phyloP scores from a whole-genome alignment of 2,888 invertebrate genomes.

The Thumatha senex region DNA sequence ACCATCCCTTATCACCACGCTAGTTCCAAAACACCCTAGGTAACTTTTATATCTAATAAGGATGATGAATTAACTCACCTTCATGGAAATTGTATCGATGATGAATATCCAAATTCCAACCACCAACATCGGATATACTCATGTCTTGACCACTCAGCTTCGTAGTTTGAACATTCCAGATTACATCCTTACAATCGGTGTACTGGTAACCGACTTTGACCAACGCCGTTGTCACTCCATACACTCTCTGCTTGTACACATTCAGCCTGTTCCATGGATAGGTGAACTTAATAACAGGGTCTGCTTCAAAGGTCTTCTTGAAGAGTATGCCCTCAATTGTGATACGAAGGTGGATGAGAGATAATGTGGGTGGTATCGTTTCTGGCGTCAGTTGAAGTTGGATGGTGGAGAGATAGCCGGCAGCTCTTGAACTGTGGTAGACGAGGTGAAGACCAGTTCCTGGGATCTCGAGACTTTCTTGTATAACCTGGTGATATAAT shows the following conservation, averaged over 20 bases:
- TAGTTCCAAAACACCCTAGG: too few relatives aligned
- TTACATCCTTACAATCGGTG: slow-evolving; percentile 94
- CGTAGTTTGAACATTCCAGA: slow-evolving; percentile 98
- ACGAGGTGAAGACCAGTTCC: slow-evolving; percentile 97
- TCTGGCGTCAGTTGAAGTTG: slow-evolving; percentile 95
- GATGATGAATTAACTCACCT: slow-evolving; percentile 85
- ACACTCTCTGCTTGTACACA: slow-evolving; percentile 97
- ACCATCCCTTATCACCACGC: too few relatives aligned
- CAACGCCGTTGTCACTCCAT: slow-evolving; percentile 97
- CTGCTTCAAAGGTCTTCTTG: slow-evolving; percentile 97
- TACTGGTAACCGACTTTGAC: slow-evolving; percentile 99
- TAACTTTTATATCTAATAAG: too few relatives aligned
- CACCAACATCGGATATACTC: slow-evolving; percentile 98
- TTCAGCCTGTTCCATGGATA: slow-evolving; percentile 99
- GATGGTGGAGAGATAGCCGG: slow-evolving; percentile 96
- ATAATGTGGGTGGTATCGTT: slow-evolving; percentile 89
- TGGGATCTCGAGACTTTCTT: slow-evolving; percentile 96
- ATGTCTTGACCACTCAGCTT: slow-evolving; percentile 98
- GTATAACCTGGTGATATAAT: slow-evolving; percentile 86
- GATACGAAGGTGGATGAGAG: slow-evolving; percentile 95
- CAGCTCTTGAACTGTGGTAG: slow-evolving; percentile 97
- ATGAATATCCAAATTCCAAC: slow-evolving; percentile 99
- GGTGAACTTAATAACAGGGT: slow-evolving; percentile 97
- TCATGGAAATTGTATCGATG: slow-evolving; percentile 99
- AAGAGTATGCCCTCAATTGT: slow-evolving; percentile 97